Evolutionary conservation across 2,797 vertebrate species (phyloP), one percentile per base, ranked within the genome.

Genomic region (Mormyrops attenuatus): DNA sequence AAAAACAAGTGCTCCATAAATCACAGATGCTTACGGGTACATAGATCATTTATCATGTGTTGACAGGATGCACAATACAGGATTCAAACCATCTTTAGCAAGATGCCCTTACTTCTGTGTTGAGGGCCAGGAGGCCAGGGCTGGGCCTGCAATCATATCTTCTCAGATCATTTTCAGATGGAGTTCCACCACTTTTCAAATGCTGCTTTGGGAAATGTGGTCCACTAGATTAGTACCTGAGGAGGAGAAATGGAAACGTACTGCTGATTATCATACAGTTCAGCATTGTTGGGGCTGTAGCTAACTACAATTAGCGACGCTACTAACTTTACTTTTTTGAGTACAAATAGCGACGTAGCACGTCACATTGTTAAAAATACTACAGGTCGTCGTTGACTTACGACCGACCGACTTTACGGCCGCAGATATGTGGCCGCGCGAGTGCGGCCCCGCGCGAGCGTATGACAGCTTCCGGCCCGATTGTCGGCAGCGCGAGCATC

Each of bases 61-160:
- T 41, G 41, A 44, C 73, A 41, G 38, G 34, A 9, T 8, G 17
- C 34, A 13, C 73, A 77, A 13, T 20, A 8, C 34, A 77, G 30
- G 20, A 84, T 84, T n/a, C 44, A 20, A 20, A 8, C 20, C 20
- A n/a, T 85, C 3, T 47, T 9, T 22, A 85, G 41, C 22, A 6
- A 5, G 20, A 60, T 0, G 9, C 0, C 88, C 96, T 96, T 95
- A 97, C 97, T 94, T 97, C 92, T 94, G 96, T 92, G 91, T 91
- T 91, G 93, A 93, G 88, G 92, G 88, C 92, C 94, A 94, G 88
- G 94, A 9, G 82, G 92, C 91, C 90, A 93, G 11, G 91, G 94
- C 93, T 89, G 96, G 94, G 91, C 97, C 97, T 9, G 96, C 94
- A 93, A 97, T 97, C 97, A 97, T 98, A 88, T 95, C 95, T 93